These are phyloP conservation scores for Maconellicoccus hirsutus DNA, from an alignment of 1,140 invertebrate genomes.

Conservation along the genomic window DNA sequence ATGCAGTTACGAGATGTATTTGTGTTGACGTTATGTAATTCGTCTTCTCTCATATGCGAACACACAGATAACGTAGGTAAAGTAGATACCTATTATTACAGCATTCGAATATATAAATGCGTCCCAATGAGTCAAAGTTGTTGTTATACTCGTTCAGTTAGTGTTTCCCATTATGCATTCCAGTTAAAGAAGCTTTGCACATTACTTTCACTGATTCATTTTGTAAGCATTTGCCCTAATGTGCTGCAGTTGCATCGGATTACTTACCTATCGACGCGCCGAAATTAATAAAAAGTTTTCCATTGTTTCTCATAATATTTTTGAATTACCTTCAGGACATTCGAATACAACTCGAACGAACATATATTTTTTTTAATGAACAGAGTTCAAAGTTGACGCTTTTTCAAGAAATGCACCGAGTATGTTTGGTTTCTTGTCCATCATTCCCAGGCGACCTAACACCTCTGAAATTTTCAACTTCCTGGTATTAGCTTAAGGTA, in stretches of 20 bases:
- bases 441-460: neutral
- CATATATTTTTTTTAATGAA: too few species aligned
- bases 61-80: neutral
- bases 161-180: neutral
- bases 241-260: too few species aligned
- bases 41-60: neutral
- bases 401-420: too few species aligned
- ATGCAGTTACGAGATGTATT: slow-evolving; percentile 5
- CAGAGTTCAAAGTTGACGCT: too few species aligned
- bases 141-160: neutral
- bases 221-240: too few species aligned
- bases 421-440: neutral
- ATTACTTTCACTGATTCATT: neutral
- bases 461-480: neutral
- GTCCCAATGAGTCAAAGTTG: neutral
- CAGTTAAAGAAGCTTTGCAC: neutral
- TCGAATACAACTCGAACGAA: too few species aligned
- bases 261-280: too few species aligned
- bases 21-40: neutral
- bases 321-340: too few species aligned
- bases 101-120: neutral
- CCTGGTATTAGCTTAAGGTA: neutral
- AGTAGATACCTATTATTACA: neutral
- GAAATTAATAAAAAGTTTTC: too few species aligned
- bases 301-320: too few species aligned